Base-by-base conservation (phyloP, 2,113 vertebrate genomes). In the Pseudonaja textilis region DNA sequence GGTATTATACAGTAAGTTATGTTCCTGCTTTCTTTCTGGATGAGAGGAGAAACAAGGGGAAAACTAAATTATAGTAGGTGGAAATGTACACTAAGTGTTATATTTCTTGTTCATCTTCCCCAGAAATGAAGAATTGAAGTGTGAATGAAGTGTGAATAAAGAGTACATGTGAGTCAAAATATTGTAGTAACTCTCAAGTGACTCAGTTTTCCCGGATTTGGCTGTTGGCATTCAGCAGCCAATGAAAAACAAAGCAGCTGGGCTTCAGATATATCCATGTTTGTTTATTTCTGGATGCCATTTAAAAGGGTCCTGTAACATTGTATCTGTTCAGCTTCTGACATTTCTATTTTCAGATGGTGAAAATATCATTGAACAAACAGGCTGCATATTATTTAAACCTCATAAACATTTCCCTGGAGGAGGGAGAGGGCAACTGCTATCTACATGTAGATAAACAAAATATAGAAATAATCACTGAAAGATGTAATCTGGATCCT, bases 311-410 rank as follows among this genome's bases (percentile, higher is more conserved):
- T 69, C 92, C 56, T 93, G 89, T 85, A 93, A 90, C 81, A 93
- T 85, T 93, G 89, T 93, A 87, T 90, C 89, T 93, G 56, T 93
- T 93, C 81, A 39, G 88, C 90, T 86, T 61, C 45, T 93, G 92
- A 93, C 92, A 93, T 93, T 93, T 93, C 89, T 93, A 87, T 93
- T 93, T 90, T 93, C 92, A 93, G 88, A 90, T 93, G 92, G 88
- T 93, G 81, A 39, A 89, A 93, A 93, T 93, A 93, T 90, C 89
- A 93, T 61, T 86, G 81, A 90, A 90, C 52, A 85, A 87, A 93
- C 89, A 87, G 81, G 56, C 89, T 93, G 92, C 45, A 42, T 59
- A 90, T 93, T 93, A 93, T 93, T 93, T 90, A 93, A 93, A 93
- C 89, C 92, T 93, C 61, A 61, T 64, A 90, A 93, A 93, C 34